Percentiles rank a stretch among this genome's conserved stretches.
Conservation (phyloP, 2,888 invertebrate genomes). For the Philereme vetulata region DNA sequence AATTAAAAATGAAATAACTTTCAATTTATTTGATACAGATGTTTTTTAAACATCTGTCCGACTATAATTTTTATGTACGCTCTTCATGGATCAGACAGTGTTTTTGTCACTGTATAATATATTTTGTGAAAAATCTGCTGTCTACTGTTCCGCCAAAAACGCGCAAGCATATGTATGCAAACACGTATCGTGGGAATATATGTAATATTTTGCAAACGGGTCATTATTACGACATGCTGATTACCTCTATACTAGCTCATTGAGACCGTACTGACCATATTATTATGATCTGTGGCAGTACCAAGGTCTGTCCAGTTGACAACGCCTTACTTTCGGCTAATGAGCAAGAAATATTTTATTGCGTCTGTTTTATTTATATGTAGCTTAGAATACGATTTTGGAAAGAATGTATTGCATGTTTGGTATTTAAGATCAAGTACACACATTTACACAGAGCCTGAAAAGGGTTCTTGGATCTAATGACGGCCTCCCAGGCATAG, state of each 20-base stretch:
- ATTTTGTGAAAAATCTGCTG: too few species aligned
- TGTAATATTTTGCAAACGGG: not conserved
- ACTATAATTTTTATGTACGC: too few species aligned
- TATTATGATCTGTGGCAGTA: conserved; percentile 6
- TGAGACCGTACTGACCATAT: conserved; percentile 10
- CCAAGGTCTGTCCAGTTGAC: conserved; percentile 55
- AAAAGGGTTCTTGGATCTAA: too few species aligned
- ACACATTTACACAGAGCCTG: not conserved
- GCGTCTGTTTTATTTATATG: not conserved
- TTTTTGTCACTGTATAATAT: too few species aligned
- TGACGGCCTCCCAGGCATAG: too few species aligned
- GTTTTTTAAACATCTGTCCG: too few species aligned
- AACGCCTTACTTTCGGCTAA: conserved; percentile 62
- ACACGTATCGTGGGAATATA: not conserved
- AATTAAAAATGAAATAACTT: too few species aligned
- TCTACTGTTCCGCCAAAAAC: too few species aligned
- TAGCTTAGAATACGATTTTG: conserved; percentile 3
- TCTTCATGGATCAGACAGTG: too few species aligned
- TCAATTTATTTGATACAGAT: too few species aligned
- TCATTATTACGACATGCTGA: not conserved
- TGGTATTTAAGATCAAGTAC: conserved; percentile 4
- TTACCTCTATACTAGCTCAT: conserved; percentile 1
- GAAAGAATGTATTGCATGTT: not conserved
- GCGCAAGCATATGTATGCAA: too few species aligned
- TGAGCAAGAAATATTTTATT: conserved; percentile 46